Evolutionary conservation across 2,113 vertebrate species (phyloP), one percentile per base, ranked within the genome.

Genomic region (Lasiurus cinereus): DNA sequence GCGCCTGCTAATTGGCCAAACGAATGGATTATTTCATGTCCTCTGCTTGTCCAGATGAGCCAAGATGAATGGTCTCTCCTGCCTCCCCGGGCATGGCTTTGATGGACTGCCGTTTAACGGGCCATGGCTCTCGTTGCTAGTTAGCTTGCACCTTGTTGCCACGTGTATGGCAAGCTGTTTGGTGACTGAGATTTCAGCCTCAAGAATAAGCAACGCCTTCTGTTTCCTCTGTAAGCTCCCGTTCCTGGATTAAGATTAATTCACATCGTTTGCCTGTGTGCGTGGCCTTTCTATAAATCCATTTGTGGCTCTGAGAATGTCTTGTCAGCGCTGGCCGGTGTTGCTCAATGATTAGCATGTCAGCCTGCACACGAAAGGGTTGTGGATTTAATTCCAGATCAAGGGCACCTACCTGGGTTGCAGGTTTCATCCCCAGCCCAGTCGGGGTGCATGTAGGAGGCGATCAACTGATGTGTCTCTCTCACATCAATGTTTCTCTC

Each of bases 11-110:
- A 88, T 43, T 78, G 74, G 62, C 88, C 66, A 66, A 77, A 67
- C 27, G 0, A 85, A 77, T 70, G 87, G 77, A 70, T 93, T 83
- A 70, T 66, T 92, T 88, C 92, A 33, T 56, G 59, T 39, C 43
- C 36, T 62, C 79, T 59, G 54, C 48, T 88, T 78, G 83, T 33
- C 43, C 10, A 8, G 59, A 5, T 27, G 56, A 86, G 59, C 12
- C 22, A 66, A 85, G 79, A 84, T 66, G 31, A 50, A 11, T 80
- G 39, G 64, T 54, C 76, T 83, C 33, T 54, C 36, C 36, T 82
- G 52, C 31, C 84, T 56, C 29, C 18, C 13, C 2, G 19, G 67
- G 92, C 29, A 1, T 31, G 36, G 14, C 10, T 50, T 0, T 12
- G 39, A 69, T 9, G 18, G 18, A 3, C 10, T 22, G 0, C 54